These are phyloP conservation scores for Opisthocomus hoazin DNA, from an alignment of 2,113 vertebrate genomes.

Conservation along the genomic window DNA sequence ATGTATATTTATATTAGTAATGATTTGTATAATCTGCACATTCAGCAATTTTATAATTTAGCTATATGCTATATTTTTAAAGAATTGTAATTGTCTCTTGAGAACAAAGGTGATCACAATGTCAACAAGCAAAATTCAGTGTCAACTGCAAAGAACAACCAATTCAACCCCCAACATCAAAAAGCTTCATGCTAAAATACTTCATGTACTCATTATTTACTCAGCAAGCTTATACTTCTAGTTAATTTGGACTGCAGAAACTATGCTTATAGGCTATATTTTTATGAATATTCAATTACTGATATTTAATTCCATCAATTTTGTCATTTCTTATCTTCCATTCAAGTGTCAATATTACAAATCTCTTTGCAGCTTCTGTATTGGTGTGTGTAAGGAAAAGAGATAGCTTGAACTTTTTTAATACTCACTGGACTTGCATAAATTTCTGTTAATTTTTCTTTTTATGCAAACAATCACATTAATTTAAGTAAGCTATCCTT, in stretches of 20 bases:
- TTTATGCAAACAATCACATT: not conserved
- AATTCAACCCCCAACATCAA: not conserved
- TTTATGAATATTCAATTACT: not conserved
- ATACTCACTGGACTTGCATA: not conserved
- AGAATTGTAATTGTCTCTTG: not conserved
- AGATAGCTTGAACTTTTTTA: not conserved
- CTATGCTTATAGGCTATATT: not conserved
- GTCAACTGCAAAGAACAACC: not conserved
- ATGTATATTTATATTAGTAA: not conserved
- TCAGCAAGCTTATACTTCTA: not conserved
- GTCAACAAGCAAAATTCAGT: not conserved
- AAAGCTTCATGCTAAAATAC: not conserved
- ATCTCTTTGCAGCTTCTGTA: not conserved
- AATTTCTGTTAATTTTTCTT: not conserved
- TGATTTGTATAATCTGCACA: not conserved
- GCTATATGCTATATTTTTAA: not conserved
- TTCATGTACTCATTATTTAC: not conserved
- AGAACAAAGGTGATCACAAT: not conserved
- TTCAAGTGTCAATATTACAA: not conserved
- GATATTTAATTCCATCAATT: not conserved
- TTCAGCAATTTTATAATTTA: not conserved
- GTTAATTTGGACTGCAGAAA: not conserved
- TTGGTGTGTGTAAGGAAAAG: not conserved
- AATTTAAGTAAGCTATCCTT: not conserved
- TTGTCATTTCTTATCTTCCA: not conserved